Base-by-base conservation (phyloP, 2,797 vertebrate species). In the Eutrigla gurnardus region DNA sequence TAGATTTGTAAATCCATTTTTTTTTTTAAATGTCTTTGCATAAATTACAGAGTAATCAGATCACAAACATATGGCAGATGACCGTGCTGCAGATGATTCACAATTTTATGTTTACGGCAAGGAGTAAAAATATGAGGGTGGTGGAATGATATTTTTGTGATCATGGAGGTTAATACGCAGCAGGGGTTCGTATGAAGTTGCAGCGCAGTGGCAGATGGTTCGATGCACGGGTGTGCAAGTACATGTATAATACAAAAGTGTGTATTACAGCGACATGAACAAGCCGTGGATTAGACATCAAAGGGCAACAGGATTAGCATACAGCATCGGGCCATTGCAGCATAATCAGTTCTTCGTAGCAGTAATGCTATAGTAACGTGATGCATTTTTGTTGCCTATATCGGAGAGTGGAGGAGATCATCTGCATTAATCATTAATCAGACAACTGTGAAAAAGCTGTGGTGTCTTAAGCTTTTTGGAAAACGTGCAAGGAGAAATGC, bases 201-300 rank as follows among this genome's bases (percentile, higher is more conserved):
- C 43, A 43, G 57, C 3, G 0, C 17, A 18, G 12, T 4, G n/a
- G 64, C 68, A 65, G 71, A 82, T 58, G 39, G 57, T 60, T 45
- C 11, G 32, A 14, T 17, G 5, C 58, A 57, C 60, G 36, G 67
- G 36, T 73, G 75, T 73, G 59, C 46, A 53, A 53, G 37, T 10
- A 40, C 35, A 70, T 50, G 53, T 60, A 15, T 75, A 40, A 61
- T 42, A 68, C 25, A 59, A 45, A 67, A 40, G 47, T 75, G 59
- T 42, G 25, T 58, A 49, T 78, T 43, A 18, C n/a, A 73, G 52
- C 42, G 18, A 46, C n/a, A 55, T 15, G 52, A 58, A 65, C 52
- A 63, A 69, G 72, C 55, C 9, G 2, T 67, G 87, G 80, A 88
- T 88, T 89, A 85, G 80, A 89, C 82, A 80, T 85, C 77, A 85